phyloP scores from a whole-genome alignment of 2,888 invertebrate species.

The Odontothrips loti region DNA sequence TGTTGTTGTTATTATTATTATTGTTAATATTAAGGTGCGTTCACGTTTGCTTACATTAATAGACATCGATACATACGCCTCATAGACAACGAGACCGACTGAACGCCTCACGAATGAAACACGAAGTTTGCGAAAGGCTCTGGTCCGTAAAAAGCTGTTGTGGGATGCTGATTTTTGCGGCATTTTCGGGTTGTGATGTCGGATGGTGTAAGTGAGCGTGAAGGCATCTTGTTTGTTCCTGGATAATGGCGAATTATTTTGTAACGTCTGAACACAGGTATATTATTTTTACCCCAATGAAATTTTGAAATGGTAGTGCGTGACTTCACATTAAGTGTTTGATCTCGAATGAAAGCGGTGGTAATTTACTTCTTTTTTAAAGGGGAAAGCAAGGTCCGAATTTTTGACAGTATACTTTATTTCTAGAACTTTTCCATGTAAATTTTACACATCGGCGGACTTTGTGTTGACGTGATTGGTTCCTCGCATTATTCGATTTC shows the following conservation, averaged over 20 bases:
- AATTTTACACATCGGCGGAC: background rate
- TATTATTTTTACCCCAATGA: background rate
- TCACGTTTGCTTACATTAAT: background rate
- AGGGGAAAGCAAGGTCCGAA: background rate
- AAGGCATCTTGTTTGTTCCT: background rate
- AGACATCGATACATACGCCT: too few relatives aligned
- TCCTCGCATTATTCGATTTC: background rate
- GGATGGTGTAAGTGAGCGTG: too few relatives aligned
- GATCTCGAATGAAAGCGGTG: constrained; percentile 15
- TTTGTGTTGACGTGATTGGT: background rate
- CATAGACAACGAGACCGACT: too few relatives aligned
- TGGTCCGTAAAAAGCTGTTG: too few relatives aligned
- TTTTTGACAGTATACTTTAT: background rate
- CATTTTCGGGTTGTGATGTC: too few relatives aligned
- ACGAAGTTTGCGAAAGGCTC: too few relatives aligned
- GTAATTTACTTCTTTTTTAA: background rate
- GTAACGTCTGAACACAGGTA: background rate
- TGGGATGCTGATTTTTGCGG: too few relatives aligned
- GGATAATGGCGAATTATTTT: constrained; percentile 7
- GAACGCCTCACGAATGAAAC: too few relatives aligned
- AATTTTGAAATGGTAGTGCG: background rate
- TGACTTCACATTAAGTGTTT: constrained; percentile 7
- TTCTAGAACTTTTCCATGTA: background rate
- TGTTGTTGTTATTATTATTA: constrained; percentile 11
- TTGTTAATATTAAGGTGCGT: background rate